A percentile compares a stretch with the other conserved stretches of the same genome.
These are phyloP conservation scores for Cephalopterus ornatus DNA, from an alignment of 2,113 vertebrate genomes.

Conservation along the genomic window DNA sequence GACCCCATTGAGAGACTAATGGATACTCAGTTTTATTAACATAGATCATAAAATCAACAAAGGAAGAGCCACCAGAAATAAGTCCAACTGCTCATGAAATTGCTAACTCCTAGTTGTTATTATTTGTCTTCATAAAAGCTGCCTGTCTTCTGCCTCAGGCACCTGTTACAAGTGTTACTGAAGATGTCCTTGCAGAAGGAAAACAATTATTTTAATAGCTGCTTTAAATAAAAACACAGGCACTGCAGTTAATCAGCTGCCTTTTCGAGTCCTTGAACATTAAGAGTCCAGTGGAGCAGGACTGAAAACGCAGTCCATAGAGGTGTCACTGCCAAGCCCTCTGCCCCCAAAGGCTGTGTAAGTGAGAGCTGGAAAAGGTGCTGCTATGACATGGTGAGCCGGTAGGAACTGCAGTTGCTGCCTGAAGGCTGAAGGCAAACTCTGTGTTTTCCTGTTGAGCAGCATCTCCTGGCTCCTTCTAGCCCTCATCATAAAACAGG, in stretches of 20 bases:
- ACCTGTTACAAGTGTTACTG: slow-evolving; percentile 2
- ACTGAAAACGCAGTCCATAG: background rate
- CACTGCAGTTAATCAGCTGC: background rate
- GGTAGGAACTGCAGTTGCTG: background rate
- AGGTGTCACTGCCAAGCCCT: background rate
- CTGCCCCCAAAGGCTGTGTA: background rate
- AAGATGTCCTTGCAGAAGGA: slow-evolving; percentile 10
- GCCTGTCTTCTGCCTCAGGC: background rate
- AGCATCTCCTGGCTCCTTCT: background rate
- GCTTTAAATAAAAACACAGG: slow-evolving; percentile 5
- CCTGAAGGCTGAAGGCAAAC: background rate
- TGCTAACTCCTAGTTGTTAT: slow-evolving; percentile 28
- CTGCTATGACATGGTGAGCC: background rate
- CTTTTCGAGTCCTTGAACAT: background rate
- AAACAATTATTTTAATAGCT: slow-evolving; percentile 31
- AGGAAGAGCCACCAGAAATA: background rate
- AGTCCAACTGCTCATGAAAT: background rate
- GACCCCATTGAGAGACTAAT: background rate
- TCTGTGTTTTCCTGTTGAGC: background rate
- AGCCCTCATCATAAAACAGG: background rate
- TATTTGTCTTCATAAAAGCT: background rate
- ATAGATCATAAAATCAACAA: background rate
- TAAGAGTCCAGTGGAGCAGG: background rate
- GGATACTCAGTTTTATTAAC: background rate
- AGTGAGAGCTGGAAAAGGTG: background rate